Conservation (phyloP, 2,888 invertebrate species). For the Ornithoptera alexandrae region DNA sequence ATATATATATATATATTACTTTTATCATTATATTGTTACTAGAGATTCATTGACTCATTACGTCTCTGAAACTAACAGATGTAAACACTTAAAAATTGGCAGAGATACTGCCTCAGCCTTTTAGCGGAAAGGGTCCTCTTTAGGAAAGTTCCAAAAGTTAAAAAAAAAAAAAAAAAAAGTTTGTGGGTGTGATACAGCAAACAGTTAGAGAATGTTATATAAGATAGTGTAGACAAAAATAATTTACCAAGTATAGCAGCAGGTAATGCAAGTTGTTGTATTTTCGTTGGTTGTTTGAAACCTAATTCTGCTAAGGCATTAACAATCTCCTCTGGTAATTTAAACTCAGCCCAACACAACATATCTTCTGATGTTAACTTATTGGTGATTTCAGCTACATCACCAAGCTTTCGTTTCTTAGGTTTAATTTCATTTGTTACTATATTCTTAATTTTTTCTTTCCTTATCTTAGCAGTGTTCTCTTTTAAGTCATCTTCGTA, state of each 20-base stretch:
- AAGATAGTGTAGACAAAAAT: neutral
- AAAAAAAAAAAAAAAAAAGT: too few relatives aligned
- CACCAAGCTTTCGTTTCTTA: constrained; percentile 57
- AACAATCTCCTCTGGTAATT: constrained; percentile 85
- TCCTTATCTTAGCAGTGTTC: constrained; percentile 29
- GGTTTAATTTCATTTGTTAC: constrained; percentile 32
- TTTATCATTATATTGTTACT: too few relatives aligned
- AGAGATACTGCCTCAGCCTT: too few relatives aligned
- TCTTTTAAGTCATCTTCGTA: neutral
- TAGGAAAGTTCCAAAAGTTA: too few relatives aligned
- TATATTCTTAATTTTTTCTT: constrained; percentile 31
- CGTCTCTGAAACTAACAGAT: too few relatives aligned
- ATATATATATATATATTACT: too few relatives aligned
- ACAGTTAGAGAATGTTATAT: too few relatives aligned
- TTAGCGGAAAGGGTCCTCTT: too few relatives aligned
- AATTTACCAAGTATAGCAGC: constrained; percentile 88
- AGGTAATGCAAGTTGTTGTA: constrained; percentile 90
- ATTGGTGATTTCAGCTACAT: constrained; percentile 41
- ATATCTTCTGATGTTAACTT: constrained; percentile 67
- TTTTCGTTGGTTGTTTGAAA: constrained; percentile 91
- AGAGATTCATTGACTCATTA: too few relatives aligned
- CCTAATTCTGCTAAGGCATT: constrained; percentile 87
- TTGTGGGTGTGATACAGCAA: too few relatives aligned
- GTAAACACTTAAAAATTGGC: too few relatives aligned
- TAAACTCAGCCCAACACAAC: constrained; percentile 83